Percentiles rank a stretch among this genome's conserved stretches.
Conservation (phyloP, 2,888 invertebrate species). For the Andrena camellia region DNA sequence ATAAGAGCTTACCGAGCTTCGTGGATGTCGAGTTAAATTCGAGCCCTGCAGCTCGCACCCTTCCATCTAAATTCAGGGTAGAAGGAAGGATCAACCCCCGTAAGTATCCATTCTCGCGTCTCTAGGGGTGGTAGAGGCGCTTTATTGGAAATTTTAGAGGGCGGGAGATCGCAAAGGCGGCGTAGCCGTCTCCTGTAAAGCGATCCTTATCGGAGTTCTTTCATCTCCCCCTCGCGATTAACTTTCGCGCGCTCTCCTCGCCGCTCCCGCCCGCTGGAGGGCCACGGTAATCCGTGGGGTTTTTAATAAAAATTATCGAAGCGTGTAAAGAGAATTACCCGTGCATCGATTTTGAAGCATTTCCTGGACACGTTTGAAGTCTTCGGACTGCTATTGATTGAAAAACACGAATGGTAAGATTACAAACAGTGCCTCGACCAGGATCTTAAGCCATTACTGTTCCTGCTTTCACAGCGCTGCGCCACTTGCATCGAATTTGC, state of each 20-base stretch:
- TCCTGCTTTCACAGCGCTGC: too few relatives aligned
- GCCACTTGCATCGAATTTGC: too few relatives aligned
- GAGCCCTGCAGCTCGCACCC: neutral
- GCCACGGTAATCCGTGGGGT: constrained; percentile 1
- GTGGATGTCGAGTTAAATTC: constrained; percentile 9
- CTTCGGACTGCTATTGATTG: neutral
- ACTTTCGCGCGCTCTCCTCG: neutral
- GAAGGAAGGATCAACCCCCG: neutral
- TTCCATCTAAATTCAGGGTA: neutral
- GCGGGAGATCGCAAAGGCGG: constrained; percentile 4
- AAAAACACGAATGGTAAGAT: neutral
- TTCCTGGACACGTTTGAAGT: neutral
- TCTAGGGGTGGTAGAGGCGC: neutral
- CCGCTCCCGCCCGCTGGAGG: neutral
- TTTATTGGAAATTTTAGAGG: constrained; percentile 25
- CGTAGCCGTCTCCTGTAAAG: neutral
- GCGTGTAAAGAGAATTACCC: constrained; percentile 13
- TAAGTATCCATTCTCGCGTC: constrained; percentile 6
- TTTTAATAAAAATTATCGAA: constrained; percentile 18
- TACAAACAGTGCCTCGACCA: too few relatives aligned
- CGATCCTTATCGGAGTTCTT: constrained; percentile 25
- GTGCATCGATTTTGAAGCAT: neutral
- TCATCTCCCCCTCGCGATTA: constrained; percentile 23
- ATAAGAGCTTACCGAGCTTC: constrained; percentile 3
- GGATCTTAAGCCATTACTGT: too few relatives aligned